These are phyloP conservation scores for Orchesella cincta DNA, from an alignment of 1,140 invertebrate species.

Conservation along the genomic window DNA sequence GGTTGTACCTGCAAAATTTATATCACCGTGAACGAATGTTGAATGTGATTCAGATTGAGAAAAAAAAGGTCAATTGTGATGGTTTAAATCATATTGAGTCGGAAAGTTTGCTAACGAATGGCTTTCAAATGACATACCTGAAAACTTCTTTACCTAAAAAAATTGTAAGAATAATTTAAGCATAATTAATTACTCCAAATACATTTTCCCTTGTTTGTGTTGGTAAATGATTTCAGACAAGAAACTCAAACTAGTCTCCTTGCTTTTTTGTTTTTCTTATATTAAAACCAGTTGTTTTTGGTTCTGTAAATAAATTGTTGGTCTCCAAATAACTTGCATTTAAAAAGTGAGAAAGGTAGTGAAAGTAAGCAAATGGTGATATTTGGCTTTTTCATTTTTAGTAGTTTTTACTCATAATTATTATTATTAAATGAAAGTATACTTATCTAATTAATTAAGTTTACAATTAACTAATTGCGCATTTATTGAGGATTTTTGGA, in stretches of 20 bases:
- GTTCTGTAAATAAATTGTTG: not conserved
- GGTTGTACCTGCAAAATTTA: too few relatives aligned
- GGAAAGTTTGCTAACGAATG: too few relatives aligned
- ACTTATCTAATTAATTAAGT: too few relatives aligned
- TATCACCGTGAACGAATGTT: too few relatives aligned
- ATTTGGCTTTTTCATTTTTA: not conserved
- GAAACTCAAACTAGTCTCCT: conserved; percentile 23
- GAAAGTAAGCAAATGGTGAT: not conserved
- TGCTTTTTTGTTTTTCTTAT: not conserved
- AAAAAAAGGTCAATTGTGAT: not conserved
- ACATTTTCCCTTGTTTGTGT: not conserved
- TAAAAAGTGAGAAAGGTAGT: too few relatives aligned
- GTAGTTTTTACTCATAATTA: not conserved
- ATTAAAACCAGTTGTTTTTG: not conserved
- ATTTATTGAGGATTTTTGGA: too few relatives aligned
- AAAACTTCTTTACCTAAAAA: conserved; percentile 7
- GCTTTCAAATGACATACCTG: conserved; percentile 20
- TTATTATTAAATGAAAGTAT: not conserved
- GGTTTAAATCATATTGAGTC: too few relatives aligned
- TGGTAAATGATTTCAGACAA: conserved; percentile 9
- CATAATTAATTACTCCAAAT: not conserved
- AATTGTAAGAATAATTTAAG: not conserved
- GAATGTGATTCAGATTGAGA: too few relatives aligned
- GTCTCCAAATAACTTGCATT: not conserved
- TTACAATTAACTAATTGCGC: too few relatives aligned